Evolutionary conservation across 2,888 invertebrate species (phyloP).

Genomic region (Pteria penguin): DNA sequence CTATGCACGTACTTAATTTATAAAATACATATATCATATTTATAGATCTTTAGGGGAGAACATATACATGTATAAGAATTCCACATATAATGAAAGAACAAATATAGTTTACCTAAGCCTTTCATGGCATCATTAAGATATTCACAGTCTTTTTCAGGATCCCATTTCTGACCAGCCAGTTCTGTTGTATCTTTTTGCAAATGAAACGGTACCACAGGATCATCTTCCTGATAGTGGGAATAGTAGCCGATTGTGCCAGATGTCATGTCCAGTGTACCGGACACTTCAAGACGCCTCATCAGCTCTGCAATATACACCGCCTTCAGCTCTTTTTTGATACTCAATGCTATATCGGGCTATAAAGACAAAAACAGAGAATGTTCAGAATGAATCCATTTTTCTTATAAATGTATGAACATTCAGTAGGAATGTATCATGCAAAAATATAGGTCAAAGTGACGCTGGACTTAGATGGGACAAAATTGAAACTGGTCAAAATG

Average conservation of each 20-base stretch:
- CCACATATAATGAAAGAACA: too few species aligned
- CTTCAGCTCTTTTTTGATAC: conserved; percentile 50
- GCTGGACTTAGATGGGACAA: too few species aligned
- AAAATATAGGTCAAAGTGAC: too few species aligned
- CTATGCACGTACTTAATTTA: too few species aligned
- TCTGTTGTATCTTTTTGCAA: conserved; percentile 13
- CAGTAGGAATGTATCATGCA: too few species aligned
- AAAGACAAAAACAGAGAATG: too few species aligned
- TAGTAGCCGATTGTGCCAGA: conserved; percentile 71
- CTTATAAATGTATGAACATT: too few species aligned
- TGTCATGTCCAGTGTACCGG: conserved; percentile 76
- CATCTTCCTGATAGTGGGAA: conserved; percentile 59
- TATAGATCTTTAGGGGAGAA: too few species aligned
- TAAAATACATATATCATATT: too few species aligned
- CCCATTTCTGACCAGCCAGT: conserved; percentile 63
- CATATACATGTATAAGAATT: too few species aligned
- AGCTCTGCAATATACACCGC: conserved; percentile 69
- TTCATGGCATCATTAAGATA: conserved; percentile 73
- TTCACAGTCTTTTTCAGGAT: conserved; percentile 69
- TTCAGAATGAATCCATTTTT: too few species aligned
- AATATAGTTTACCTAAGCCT: conserved; percentile 67
- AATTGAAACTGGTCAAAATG: too few species aligned
- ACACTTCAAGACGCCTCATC: conserved; percentile 64
- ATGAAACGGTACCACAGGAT: conserved; percentile 64
- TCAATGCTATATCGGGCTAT: conserved; percentile 11